Evolutionary conservation across 2,113 vertebrate genomes (phyloP).

Genomic region (Arizona elegans): DNA sequence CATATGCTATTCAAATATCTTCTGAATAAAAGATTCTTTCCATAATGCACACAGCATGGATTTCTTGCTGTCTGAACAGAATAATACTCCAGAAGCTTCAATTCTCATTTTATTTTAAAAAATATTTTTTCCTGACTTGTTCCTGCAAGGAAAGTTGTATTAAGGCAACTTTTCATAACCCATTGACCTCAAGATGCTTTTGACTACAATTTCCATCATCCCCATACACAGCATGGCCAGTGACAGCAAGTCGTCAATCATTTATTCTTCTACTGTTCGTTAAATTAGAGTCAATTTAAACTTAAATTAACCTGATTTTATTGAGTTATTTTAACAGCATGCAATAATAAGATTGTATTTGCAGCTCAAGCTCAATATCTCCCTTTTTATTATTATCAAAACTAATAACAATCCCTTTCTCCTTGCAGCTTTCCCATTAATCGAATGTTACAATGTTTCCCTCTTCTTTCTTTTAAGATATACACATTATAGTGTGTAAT

Average conservation of each 20-base stretch:
- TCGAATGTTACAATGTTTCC: background rate
- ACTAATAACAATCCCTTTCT: background rate
- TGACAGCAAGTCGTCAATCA: background rate
- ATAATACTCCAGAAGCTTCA: background rate
- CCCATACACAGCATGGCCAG: background rate
- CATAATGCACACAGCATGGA: background rate
- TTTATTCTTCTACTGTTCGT: background rate
- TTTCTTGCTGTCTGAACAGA: background rate
- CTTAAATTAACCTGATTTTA: background rate
- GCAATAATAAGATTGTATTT: background rate
- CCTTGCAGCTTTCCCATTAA: background rate
- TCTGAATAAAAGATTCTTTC: constrained; percentile 3
- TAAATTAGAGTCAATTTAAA: background rate
- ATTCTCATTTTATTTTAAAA: background rate
- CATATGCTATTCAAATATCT: background rate
- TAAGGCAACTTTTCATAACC: background rate
- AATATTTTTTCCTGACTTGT: background rate
- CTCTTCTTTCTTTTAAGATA: background rate
- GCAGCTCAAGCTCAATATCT: background rate
- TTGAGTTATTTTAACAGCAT: background rate
- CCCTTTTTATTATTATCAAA: background rate
- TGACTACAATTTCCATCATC: background rate
- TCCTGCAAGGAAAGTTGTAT: background rate
- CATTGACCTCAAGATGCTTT: background rate
- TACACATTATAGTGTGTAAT: background rate